Evolutionary conservation across 2,113 vertebrate species (phyloP).

Genomic region (Chaenocephalus aceratus): DNA sequence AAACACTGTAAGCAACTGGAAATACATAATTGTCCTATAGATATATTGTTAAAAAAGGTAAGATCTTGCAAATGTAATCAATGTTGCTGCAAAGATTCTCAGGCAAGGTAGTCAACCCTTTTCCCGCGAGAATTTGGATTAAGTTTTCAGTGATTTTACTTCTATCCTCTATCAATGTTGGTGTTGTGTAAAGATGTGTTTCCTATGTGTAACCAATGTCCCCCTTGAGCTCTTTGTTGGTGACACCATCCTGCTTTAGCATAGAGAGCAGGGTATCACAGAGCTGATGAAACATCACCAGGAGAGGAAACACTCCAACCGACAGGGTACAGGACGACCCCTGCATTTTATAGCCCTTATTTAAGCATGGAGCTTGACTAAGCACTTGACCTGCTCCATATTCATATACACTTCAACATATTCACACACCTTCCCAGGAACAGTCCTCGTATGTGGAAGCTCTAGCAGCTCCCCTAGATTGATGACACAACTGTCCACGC

Average conservation of each 20-base stretch:
- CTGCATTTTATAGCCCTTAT: constrained; percentile 14
- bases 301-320: constrained; percentile 3
- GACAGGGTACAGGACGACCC: not conserved
- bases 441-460: not conserved
- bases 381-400: constrained; percentile 37
- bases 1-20: too few species aligned
- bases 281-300: not conserved
- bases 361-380: constrained; percentile 8
- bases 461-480: not conserved
- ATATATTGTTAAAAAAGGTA: too few species aligned
- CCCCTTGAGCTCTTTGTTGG: constrained; percentile 21
- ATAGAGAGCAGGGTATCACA: not conserved
- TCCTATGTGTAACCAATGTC: constrained; percentile 22
- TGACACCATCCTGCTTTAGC: constrained; percentile 16
- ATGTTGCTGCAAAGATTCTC: too few species aligned
- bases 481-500: not conserved
- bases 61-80: too few species aligned
- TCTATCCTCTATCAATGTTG: too few species aligned
- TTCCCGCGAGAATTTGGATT: too few species aligned
- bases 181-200: not conserved
- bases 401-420: not conserved
- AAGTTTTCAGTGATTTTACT: too few species aligned
- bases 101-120: too few species aligned
- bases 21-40: too few species aligned
- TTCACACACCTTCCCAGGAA: not conserved